Base-by-base conservation (phyloP, 2,113 vertebrate genomes). In the Holacanthus passer region DNA sequence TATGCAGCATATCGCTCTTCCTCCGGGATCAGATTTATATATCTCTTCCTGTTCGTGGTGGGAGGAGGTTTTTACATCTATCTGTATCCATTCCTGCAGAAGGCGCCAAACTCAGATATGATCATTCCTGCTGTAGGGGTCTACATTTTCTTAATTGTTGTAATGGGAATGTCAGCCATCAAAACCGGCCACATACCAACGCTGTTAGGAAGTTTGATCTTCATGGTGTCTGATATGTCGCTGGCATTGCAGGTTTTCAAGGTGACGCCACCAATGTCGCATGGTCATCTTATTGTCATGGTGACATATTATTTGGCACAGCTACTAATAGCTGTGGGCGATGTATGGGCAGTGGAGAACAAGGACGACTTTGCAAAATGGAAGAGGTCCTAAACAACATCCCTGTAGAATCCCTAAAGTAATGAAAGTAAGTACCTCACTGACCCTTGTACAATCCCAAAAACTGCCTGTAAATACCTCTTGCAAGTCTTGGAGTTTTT, bases 271-370 rank as follows among this genome's bases (percentile, higher is more conserved):
- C 77, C 86, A 1, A 37, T 87, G 0, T 50, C 89, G 48, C 43
- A 94, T 0, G 83, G 93, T 0, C 82, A 72, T 5, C 4, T 66
- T 5, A 1, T 95, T 35, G 85, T 95, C 82, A 97, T 97, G 96
- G 75, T 67, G 27, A 96, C 96, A 1, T 97, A 97, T 82, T 98
- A 97, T 41, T 52, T 94, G 0, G 96, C 95, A 0, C 97, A 97
- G 93, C 22, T 94, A 20, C 89, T 97, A 10, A 95, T 98, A 0
- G 80, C 95, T 0, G 72, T 95, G 27, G 94, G 95, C 2, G 95
- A 95, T 19, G 29, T 95, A 16, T 91, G 73, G 17, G 89, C 91
- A 13, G 68, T 11, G 12, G 83, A 78, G 32, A 69, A 63, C 31
- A 73, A 81, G 0, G 88, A 94, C 0, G 89, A 94, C 45, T 79